These are phyloP conservation scores for Colletes latitarsis DNA, from an alignment of 1,140 invertebrate genomes.

Conservation along the genomic window DNA sequence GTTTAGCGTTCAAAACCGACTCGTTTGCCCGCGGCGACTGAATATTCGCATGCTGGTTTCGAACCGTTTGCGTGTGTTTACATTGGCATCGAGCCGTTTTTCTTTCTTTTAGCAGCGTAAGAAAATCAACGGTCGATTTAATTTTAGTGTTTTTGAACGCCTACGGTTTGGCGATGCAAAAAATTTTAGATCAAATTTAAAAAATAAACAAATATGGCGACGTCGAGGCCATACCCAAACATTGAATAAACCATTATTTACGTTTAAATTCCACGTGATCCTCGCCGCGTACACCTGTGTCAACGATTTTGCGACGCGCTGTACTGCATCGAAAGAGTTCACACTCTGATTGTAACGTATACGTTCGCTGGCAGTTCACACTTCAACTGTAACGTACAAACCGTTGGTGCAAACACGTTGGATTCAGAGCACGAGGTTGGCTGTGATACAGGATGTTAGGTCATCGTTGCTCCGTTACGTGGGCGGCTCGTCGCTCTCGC, in stretches of 20 bases:
- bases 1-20: background rate
- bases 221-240: too few species aligned
- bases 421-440: constrained; percentile 44
- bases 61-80: background rate
- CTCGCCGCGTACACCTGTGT: too few species aligned
- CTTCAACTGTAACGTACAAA: background rate
- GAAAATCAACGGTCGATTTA: background rate
- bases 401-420: constrained; percentile 32
- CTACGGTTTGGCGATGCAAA: too few species aligned
- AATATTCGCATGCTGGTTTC: background rate
- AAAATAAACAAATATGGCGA: too few species aligned
- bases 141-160: background rate
- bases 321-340: too few species aligned
- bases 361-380: too few species aligned
- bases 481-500: constrained; percentile 54
- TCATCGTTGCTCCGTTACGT: constrained; percentile 56
- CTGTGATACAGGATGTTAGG: constrained; percentile 63
- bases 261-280: too few species aligned
- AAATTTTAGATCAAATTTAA: too few species aligned
- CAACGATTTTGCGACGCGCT: too few species aligned
- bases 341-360: too few species aligned
- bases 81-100: background rate
- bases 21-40: too few species aligned
- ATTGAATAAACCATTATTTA: too few species aligned
- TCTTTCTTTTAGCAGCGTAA: background rate